These are phyloP conservation scores for Xenopus petersii DNA, from an alignment of 2,797 vertebrate species.

Conservation along the genomic window DNA sequence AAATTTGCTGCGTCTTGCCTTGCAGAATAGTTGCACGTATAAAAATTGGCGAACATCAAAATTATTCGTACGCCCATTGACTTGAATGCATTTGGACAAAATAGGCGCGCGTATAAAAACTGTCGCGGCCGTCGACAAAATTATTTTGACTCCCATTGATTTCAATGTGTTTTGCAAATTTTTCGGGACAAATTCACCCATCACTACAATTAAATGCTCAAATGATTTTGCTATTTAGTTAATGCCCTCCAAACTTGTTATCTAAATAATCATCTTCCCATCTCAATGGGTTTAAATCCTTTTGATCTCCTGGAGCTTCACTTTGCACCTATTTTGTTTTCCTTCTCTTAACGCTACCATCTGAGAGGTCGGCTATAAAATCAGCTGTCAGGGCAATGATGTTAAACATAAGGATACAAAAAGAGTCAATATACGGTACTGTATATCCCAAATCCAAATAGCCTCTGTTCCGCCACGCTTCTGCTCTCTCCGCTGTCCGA, in stretches of 20 bases:
- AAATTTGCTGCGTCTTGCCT: too few relatives aligned
- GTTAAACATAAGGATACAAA: not conserved
- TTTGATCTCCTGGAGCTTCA: not conserved
- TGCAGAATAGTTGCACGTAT: too few relatives aligned
- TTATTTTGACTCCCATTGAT: too few relatives aligned
- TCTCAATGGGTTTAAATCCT: not conserved
- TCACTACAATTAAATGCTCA: too few relatives aligned
- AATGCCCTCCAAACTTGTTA: not conserved
- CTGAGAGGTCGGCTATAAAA: not conserved
- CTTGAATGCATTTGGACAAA: too few relatives aligned
- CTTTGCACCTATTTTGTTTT: not conserved
- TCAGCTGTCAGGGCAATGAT: not conserved
- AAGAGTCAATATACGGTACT: not conserved
- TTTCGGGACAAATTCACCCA: too few relatives aligned
- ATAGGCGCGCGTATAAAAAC: too few relatives aligned
- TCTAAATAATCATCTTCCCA: not conserved
- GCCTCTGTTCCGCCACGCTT: not conserved
- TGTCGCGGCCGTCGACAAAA: too few relatives aligned
- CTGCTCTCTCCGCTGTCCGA: slow-evolving; percentile 4
- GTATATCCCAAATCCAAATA: not conserved
- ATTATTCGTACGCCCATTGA: too few relatives aligned
- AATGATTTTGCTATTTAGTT: too few relatives aligned
- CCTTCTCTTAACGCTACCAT: not conserved
- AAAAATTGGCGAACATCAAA: too few relatives aligned
- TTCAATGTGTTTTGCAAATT: too few relatives aligned